phyloP scores from a whole-genome alignment of 2,113 vertebrate species.

The Scomber japonicus region DNA sequence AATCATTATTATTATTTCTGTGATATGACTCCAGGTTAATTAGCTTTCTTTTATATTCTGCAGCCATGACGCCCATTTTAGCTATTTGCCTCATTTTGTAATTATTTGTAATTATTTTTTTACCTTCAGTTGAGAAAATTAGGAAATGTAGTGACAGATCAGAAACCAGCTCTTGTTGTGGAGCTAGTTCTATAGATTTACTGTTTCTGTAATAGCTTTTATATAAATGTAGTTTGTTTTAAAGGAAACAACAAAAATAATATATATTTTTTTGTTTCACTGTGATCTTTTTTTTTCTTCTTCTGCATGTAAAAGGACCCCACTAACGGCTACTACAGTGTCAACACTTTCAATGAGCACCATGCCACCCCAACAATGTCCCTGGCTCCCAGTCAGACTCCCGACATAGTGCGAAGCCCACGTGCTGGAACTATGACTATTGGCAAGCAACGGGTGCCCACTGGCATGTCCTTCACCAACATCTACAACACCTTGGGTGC shows the following conservation, averaged over 20 bases:
- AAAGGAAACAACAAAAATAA: neutral
- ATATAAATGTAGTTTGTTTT: neutral
- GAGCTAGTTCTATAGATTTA: no score
- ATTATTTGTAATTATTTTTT: no score
- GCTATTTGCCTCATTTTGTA: no score
- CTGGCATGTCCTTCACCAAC: slow-evolving; percentile 99
- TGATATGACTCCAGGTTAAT: no score
- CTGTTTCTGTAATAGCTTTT: no score
- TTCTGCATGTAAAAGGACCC: slow-evolving; percentile 86
- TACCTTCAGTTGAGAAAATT: no score
- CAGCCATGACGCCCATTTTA: no score
- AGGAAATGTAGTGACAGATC: no score
- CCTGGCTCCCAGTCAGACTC: slow-evolving; percentile 75
- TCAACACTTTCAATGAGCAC: slow-evolving; percentile 97
- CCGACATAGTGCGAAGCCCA: neutral
- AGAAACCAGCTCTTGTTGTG: no score
- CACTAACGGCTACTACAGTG: slow-evolving; percentile 98
- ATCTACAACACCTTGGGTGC: slow-evolving; percentile 96
- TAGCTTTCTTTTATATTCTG: no score
- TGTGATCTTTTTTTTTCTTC: neutral
- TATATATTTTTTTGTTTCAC: no score
- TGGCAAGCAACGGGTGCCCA: slow-evolving; percentile 94
- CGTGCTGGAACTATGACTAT: slow-evolving; percentile 3
- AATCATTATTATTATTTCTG: no score
- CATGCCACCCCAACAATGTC: slow-evolving; percentile 89